Evolutionary conservation across 2,888 invertebrate species (phyloP).

Genomic region (Trissolcus brochymenae): DNA sequence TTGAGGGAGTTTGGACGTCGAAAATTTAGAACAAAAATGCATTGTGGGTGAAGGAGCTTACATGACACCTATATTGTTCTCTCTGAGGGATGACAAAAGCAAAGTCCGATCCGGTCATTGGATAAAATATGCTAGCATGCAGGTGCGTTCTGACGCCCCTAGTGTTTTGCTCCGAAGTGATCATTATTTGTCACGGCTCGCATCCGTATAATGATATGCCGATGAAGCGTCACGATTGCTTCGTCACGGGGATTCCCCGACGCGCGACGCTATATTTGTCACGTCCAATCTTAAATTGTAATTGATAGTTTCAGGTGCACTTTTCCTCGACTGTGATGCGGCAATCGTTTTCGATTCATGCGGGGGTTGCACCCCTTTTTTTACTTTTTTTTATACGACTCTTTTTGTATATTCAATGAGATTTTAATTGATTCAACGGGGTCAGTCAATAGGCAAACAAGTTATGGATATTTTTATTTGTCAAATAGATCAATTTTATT

Average conservation of each 20-base stretch:
- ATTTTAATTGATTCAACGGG: slow-evolving; percentile 31
- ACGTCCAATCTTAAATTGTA: slow-evolving; percentile 53
- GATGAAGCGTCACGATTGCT: slow-evolving; percentile 64
- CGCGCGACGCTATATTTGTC: slow-evolving; percentile 43
- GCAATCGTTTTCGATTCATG: slow-evolving; percentile 40
- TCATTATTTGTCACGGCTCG: slow-evolving; percentile 67
- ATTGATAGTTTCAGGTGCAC: slow-evolving; percentile 55
- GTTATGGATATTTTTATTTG: no score
- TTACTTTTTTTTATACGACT: not conserved
- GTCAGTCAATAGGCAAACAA: slow-evolving; percentile 6
- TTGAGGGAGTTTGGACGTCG: slow-evolving; percentile 2
- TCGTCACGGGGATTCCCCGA: slow-evolving; percentile 53
- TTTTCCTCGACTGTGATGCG: slow-evolving; percentile 35
- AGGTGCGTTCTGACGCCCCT: slow-evolving; percentile 49
- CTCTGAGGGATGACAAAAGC: slow-evolving; percentile 37
- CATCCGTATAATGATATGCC: slow-evolving; percentile 69
- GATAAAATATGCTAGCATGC: slow-evolving; percentile 56
- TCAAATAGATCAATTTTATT: no score
- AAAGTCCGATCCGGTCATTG: slow-evolving; percentile 38
- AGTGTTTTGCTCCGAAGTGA: slow-evolving; percentile 51
- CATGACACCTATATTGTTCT: slow-evolving; percentile 45
- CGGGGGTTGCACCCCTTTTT: slow-evolving; percentile 38
- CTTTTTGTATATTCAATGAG: slow-evolving; percentile 23
- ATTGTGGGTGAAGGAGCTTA: slow-evolving; percentile 29
- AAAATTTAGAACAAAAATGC: slow-evolving; percentile 26